Evolutionary conservation across 2,797 vertebrate species (phyloP), one percentile per base, ranked within the genome.

Genomic region (Eulemur mongoz): DNA sequence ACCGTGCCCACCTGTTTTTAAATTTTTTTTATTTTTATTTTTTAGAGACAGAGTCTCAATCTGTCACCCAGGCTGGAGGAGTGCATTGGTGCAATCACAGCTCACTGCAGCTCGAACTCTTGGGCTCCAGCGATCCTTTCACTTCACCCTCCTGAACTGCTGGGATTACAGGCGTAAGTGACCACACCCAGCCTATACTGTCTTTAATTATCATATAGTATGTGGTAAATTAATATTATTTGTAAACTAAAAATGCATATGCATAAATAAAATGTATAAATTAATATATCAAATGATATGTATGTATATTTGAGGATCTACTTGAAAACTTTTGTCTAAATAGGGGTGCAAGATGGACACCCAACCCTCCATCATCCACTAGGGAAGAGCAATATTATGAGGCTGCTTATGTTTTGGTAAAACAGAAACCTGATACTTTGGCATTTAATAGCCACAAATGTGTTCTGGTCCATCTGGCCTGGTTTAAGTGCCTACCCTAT

Each of bases 321-420:
- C 76, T 87, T n/a, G 7, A 91, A 91, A 94, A 50, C 27, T 14
- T 15, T 91, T 85, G 91, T 89, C 40, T 80, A 87, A 86, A 75
- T 25, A 72, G 13, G 43, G 1, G 5, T 73, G 7, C 0, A 15
- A 63, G 32, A 18, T 78, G 59, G 27, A 30, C 9, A 78, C 22
- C 13, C 18, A 89, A 30, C 69, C 25, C 30, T 38, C 63, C 30
- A 65, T 54, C 35, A 73, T 35, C 23, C 85, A 63, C 43, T 54
- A 72, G n/a, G 50, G 50, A 79, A 45, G 23, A 70, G 32, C 25
- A 89, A 35, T 93, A 75, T 61, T 61, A 38, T 79, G 50, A 81
- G 45, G 50, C 15, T 92, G 65, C 45, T 86, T 69, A 59, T 76
- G 11, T 50, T 70, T 35, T 59, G 43, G 30, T 75, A 89, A 20